Evolutionary conservation across 2,797 vertebrate genomes (phyloP).

Genomic region (Enteromius anoplus): DNA sequence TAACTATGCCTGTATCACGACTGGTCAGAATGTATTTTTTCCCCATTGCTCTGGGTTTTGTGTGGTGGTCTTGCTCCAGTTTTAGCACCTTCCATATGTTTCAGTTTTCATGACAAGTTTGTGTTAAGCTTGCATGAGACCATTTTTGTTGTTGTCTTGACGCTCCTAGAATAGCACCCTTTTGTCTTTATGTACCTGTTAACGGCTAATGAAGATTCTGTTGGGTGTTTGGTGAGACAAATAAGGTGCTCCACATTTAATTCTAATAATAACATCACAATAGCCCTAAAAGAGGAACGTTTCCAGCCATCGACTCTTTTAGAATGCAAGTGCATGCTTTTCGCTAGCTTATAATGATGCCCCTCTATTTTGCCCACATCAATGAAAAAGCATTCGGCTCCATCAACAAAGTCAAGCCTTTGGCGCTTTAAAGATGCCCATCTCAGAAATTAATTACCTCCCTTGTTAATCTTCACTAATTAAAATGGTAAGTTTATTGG

Average conservation of each 20-base stretch:
- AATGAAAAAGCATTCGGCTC: slow-evolving; percentile 58
- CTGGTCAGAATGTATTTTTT: not conserved
- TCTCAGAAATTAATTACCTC: slow-evolving; percentile 68
- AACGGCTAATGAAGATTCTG: not conserved
- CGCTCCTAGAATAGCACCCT: not conserved
- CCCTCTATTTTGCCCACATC: slow-evolving; percentile 51
- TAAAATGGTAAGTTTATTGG: slow-evolving; percentile 51
- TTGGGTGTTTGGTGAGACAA: not conserved
- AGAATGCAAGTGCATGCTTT: slow-evolving; percentile 43
- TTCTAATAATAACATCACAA: slow-evolving; percentile 36
- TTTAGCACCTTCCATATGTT: slow-evolving; percentile 5
- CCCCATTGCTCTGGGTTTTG: not conserved
- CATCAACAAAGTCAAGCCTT: slow-evolving; percentile 63
- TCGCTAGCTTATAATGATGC: slow-evolving; percentile 52
- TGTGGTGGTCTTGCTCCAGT: not conserved
- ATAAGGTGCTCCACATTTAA: slow-evolving; percentile 17
- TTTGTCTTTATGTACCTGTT: not conserved
- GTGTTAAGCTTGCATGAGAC: not conserved
- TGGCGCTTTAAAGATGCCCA: slow-evolving; percentile 63
- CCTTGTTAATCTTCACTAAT: slow-evolving; percentile 65
- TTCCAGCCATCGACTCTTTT: slow-evolving; percentile 30
- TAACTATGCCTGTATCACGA: not conserved
- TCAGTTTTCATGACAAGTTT: not conserved
- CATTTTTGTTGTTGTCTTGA: not conserved
- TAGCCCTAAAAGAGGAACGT: slow-evolving; percentile 21